Evolutionary conservation across 2,797 vertebrate species (phyloP).

Genomic region (Muscicapa comitata): DNA sequence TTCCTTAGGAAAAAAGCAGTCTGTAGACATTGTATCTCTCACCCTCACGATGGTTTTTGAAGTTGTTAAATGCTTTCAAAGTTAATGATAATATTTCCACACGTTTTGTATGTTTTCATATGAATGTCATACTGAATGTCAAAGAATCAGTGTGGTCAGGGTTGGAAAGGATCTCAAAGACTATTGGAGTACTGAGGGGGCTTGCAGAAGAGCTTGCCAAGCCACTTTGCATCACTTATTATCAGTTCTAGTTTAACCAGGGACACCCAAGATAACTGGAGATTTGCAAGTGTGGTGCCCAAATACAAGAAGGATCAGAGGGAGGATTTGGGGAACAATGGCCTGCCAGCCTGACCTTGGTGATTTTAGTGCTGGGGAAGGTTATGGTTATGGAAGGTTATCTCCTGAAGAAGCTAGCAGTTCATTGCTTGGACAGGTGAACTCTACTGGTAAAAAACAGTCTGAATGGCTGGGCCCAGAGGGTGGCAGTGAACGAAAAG

Average conservation of each 20-base stretch:
- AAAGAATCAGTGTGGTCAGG: neutral
- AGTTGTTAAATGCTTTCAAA: neutral
- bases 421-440: neutral
- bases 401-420: neutral
- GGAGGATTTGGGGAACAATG: rapidly evolving
- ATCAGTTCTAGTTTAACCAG: neutral
- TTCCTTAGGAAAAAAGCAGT: neutral
- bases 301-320: neutral
- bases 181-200: neutral
- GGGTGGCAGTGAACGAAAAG: too few relatives aligned
- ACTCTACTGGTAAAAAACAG: neutral
- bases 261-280: neutral
- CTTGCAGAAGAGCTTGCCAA: neutral
- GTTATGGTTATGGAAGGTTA: too few relatives aligned
- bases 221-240: neutral
- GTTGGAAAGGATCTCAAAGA: neutral
- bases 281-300: neutral
- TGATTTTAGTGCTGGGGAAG: neutral
- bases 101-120: neutral
- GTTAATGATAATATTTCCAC: neutral
- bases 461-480: neutral
- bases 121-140: neutral
- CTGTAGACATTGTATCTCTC: neutral
- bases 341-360: neutral
- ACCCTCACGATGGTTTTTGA: neutral